phyloP scores from a whole-genome alignment of 2,797 vertebrate species.

The Halcyon chelicuti region DNA sequence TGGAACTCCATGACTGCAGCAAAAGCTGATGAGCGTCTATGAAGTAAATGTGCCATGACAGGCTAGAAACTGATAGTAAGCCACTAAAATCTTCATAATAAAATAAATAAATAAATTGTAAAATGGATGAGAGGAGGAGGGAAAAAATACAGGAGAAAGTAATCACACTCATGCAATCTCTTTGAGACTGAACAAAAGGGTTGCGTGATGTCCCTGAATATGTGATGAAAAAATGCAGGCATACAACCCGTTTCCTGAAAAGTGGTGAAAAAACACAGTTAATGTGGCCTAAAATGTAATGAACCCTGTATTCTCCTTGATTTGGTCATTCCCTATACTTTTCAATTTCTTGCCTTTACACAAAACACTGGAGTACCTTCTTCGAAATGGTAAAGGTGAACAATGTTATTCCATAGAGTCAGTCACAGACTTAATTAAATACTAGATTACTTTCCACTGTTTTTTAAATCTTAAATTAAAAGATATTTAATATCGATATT shows the following conservation, averaged over 20 bases:
- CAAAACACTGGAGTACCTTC: neutral
- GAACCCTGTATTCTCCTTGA: neutral
- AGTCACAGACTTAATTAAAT: neutral
- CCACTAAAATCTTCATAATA: too few species aligned
- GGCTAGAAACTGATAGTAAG: neutral
- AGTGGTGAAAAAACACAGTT: too few species aligned
- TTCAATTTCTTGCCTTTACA: neutral
- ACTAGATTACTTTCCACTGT: neutral
- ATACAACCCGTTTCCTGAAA: too few species aligned
- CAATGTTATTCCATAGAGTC: neutral
- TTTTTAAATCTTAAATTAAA: neutral
- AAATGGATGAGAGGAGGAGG: accelerated
- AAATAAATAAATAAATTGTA: too few species aligned
- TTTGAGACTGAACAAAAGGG: neutral
- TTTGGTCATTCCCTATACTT: neutral
- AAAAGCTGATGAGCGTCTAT: neutral
- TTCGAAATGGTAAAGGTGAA: neutral
- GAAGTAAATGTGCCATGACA: neutral
- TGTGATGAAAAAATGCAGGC: neutral
- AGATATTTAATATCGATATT: neutral
- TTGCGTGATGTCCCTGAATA: neutral
- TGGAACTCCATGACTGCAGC: neutral
- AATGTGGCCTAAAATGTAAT: too few species aligned
- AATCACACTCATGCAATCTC: neutral
- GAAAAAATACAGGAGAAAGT: neutral